phyloP scores from a whole-genome alignment of 53 echinoderm and acorn worm genomes.

The Pentamera pediparva region DNA sequence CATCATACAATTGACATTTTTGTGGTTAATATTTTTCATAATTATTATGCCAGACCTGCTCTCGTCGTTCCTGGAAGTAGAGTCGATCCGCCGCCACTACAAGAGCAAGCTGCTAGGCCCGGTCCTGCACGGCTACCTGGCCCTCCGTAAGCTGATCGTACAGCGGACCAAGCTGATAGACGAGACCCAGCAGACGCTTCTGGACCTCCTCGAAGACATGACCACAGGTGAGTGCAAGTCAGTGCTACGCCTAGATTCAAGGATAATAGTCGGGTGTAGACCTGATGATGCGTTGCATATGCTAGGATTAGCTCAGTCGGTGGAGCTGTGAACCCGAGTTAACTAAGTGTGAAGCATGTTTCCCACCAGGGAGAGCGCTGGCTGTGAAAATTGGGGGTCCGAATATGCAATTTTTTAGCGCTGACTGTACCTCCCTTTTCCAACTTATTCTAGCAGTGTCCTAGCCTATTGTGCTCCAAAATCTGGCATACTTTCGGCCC shows the following conservation, averaged over 20 bases:
- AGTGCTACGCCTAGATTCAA: neutral
- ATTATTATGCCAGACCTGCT: conserved; percentile 67
- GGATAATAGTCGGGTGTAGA: neutral
- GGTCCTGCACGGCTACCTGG: conserved; percentile 90
- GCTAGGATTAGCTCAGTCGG: too few species aligned
- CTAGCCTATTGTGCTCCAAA: too few species aligned
- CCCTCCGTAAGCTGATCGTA: conserved; percentile 84
- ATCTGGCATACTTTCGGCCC: too few species aligned
- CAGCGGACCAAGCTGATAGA: conserved; percentile 96
- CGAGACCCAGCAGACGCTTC: conserved; percentile 83
- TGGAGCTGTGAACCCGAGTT: too few species aligned
- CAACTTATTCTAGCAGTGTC: too few species aligned
- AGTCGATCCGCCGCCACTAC: conserved; percentile 91
- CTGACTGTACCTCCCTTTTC: too few species aligned
- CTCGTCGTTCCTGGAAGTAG: conserved; percentile 81
- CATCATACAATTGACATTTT: too few species aligned
- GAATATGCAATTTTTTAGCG: too few species aligned
- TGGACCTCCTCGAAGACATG: conserved; percentile 90
- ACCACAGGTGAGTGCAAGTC: conserved; percentile 65
- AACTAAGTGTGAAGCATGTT: neutral
- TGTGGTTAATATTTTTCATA: too few species aligned
- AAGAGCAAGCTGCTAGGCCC: conserved; percentile 92
- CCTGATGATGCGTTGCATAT: too few species aligned
- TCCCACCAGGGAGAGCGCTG: neutral
- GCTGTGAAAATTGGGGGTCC: neutral